A percentile compares a stretch with the other conserved stretches of the same genome.
phyloP scores from a whole-genome alignment of 2,888 invertebrate species.

The Drosophila kambysellisi region DNA sequence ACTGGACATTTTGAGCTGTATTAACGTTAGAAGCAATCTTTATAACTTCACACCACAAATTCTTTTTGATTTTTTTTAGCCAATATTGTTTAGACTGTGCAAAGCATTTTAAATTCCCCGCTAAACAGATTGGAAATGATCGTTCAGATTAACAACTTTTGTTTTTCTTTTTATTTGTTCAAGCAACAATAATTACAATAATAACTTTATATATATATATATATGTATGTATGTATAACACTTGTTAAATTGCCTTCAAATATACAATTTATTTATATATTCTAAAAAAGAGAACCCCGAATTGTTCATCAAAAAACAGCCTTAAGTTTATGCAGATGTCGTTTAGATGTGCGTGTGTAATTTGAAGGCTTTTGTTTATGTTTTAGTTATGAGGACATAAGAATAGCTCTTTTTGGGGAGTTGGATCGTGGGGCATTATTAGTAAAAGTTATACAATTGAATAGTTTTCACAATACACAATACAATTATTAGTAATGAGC shows the following conservation, averaged over 20 bases:
- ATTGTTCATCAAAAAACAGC: slow-evolving; percentile 78
- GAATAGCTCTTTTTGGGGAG: slow-evolving; percentile 33
- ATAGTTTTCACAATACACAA: slow-evolving; percentile 54
- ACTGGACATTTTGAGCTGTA: no score
- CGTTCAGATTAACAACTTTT: slow-evolving; percentile 64
- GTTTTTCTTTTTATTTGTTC: slow-evolving; percentile 2
- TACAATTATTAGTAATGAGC: slow-evolving; percentile 59
- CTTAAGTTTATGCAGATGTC: slow-evolving; percentile 73
- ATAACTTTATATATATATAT: slow-evolving; percentile 33
- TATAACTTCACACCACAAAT: no score
- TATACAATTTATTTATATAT: slow-evolving; percentile 63
- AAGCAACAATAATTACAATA: slow-evolving; percentile 77
- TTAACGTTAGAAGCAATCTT: no score
- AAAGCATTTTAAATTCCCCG: not conserved
- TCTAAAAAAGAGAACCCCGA: slow-evolving; percentile 62
- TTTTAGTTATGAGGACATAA: slow-evolving; percentile 30
- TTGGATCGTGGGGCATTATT: slow-evolving; percentile 23
- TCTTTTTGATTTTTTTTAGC: no score
- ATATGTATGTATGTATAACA: slow-evolving; percentile 55
- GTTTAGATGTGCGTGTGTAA: not conserved
- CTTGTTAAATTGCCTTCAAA: slow-evolving; percentile 68
- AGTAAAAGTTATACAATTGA: slow-evolving; percentile 53
- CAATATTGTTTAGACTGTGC: not conserved
- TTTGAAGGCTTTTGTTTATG: slow-evolving; percentile 8
- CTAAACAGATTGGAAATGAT: slow-evolving; percentile 60